A percentile compares a stretch with the other conserved stretches of the same genome.
These are phyloP conservation scores for Heloderma charlesbogerti DNA, from an alignment of 2,113 vertebrate genomes.

Conservation along the genomic window DNA sequence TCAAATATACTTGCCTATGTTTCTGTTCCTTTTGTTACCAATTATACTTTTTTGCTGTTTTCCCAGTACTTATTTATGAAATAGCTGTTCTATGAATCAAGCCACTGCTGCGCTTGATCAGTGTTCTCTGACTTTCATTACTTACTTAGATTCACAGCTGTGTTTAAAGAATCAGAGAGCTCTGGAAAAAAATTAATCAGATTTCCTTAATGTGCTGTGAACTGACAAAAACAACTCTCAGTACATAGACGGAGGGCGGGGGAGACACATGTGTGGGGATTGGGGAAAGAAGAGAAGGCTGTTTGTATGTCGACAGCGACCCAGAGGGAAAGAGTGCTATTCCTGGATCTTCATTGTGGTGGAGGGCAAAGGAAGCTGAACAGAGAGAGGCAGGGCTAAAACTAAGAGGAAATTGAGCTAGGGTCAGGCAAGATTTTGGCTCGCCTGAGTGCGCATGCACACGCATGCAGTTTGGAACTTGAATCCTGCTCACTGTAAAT, in stretches of 20 bases:
- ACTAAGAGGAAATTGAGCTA: not conserved
- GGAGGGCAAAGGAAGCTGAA: not conserved
- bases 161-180: not conserved
- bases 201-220: conserved; percentile 30
- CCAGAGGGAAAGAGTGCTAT: not conserved
- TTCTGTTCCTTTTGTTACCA: not conserved
- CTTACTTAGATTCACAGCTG: conserved; percentile 12
- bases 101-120: not conserved
- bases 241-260: not conserved
- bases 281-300: conserved; percentile 14
- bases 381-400: conserved; percentile 19
- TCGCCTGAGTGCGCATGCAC: not conserved
- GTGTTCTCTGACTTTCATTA: conserved; percentile 14
- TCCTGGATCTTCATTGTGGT: not conserved
- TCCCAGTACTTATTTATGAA: not conserved
- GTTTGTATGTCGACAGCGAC: not conserved
- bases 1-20: not conserved
- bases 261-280: not conserved
- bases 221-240: conserved; percentile 13
- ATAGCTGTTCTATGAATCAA: not conserved
- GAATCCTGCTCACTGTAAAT: not conserved
- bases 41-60: not conserved
- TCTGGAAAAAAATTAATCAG: not conserved
- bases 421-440: not conserved
- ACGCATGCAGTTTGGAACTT: not conserved